Evolutionary conservation across 2,797 vertebrate genomes (phyloP).

Genomic region (Sandelia bainsii): DNA sequence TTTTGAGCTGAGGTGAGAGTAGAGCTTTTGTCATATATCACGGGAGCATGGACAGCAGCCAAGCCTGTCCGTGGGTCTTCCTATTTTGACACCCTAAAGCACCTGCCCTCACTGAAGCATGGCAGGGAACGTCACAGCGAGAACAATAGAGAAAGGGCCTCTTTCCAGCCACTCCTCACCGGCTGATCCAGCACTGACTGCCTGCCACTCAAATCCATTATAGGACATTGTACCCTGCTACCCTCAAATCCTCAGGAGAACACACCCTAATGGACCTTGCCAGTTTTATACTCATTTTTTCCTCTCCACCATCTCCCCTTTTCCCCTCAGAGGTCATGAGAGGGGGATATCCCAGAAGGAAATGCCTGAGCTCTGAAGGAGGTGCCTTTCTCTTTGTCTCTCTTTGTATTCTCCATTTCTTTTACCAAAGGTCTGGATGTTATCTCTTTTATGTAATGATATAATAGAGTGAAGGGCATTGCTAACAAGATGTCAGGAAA

Average conservation of each 20-base stretch:
- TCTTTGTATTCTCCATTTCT: conserved; percentile 46
- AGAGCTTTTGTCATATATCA: conserved; percentile 83
- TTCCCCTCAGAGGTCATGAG: conserved; percentile 73
- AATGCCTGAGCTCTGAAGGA: conserved; percentile 81
- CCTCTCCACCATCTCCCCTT: conserved; percentile 69
- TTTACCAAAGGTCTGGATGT: conserved; percentile 67
- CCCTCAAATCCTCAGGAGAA: conserved; percentile 57
- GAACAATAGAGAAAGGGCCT: conserved; percentile 79
- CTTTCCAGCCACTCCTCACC: conserved; percentile 74
- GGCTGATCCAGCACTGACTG: conserved; percentile 62
- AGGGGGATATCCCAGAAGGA: conserved; percentile 82
- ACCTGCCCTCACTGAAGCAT: conserved; percentile 83
- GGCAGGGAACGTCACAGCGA: conserved; percentile 69
- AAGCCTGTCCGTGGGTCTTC: conserved; percentile 82
- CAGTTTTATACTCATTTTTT: conserved; percentile 75
- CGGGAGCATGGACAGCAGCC: conserved; percentile 81
- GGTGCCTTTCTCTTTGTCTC: conserved; percentile 62
- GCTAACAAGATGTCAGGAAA: conserved; percentile 64
- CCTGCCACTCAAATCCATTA: conserved; percentile 76
- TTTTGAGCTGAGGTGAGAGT: conserved; percentile 71
- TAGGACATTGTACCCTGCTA: conserved; percentile 74
- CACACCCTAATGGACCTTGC: conserved; percentile 70
- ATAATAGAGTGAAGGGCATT: conserved; percentile 63
- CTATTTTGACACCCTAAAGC: conserved; percentile 85
- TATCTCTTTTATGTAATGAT: conserved; percentile 74